Evolutionary conservation across 2,113 vertebrate genomes (phyloP).

Genomic region (Zosterops pallidus): DNA sequence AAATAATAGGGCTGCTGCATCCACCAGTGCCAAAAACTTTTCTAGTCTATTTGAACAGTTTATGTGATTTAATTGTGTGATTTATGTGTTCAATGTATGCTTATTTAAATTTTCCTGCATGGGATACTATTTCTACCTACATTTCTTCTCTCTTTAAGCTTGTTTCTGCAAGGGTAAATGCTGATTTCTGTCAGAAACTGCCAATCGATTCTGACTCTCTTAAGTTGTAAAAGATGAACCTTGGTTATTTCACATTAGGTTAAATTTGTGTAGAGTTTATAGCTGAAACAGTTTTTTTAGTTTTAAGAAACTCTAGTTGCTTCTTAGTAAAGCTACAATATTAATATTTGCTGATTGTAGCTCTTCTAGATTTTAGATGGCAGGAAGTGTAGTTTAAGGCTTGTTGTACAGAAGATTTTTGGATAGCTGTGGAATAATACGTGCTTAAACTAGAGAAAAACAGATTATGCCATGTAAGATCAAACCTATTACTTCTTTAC

Average conservation of each 20-base stretch:
- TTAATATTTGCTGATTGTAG: neutral
- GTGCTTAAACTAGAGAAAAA: neutral
- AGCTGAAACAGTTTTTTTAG: neutral
- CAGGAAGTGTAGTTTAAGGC: neutral
- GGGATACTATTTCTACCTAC: neutral
- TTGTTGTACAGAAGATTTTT: rapidly evolving
- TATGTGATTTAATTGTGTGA: neutral
- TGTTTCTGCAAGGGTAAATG: neutral
- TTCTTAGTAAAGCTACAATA: neutral
- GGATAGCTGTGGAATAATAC: neutral
- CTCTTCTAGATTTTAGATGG: neutral
- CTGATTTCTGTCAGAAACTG: neutral
- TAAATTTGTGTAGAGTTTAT: neutral
- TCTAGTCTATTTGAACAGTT: neutral
- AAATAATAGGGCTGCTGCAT: neutral
- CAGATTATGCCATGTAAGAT: neutral
- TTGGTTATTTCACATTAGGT: neutral
- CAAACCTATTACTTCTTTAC: neutral
- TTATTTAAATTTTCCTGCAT: neutral
- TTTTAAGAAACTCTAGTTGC: neutral
- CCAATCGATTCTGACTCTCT: neutral
- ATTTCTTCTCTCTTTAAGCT: neutral
- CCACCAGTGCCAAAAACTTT: neutral
- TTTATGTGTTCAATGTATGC: rapidly evolving
- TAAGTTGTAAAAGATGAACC: neutral